Base-by-base conservation (phyloP, 2,113 vertebrate genomes). In the Atrichornis clamosus region DNA sequence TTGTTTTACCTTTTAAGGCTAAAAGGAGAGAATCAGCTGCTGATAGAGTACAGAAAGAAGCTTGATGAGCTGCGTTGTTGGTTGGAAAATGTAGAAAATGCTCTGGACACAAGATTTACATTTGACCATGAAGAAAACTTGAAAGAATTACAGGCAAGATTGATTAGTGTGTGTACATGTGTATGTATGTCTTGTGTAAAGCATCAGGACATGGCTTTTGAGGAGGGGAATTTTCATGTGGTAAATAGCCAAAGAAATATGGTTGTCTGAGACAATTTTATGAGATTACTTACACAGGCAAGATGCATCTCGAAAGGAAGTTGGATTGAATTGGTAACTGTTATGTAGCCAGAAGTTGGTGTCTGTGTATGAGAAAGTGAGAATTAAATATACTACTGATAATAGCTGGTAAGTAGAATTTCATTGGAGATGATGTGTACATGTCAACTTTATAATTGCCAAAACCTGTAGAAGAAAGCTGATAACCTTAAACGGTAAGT, bases 141-240 rank as follows among this genome's bases (percentile, higher is more conserved):
- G 33, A 97, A 87, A 92, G 98, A 99, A 87, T 96, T 99, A 67
- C 98, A 98, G 98, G 99, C 98, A 98, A 98, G 96, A 82, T 41
- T 3, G 3, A 74, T 77, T 27, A 42, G 30, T n/a, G 35, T 85
- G 3, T 53, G 15, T 35, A 15, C 33, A 19, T 15, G 1, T 28
- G 7, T 50, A 12, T 27, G 33, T 78, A 49, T n/a, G n/a, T n/a
- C n/a, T 68, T 39, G 21, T 72, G 39, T 22, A 53, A 74, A 70
- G 30, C 64, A 39, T 47, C 27, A 67, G 37, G 21, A 55, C 7
- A 0, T 44, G n/a, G 21, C 32, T 80, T 91, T 65, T 58, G 44
- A 11, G 17, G 11, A 65, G 23, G 17, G 26, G 7, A 84, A 7
- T 81, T 81, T 75, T 89, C 26, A 27, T 11, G 4, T 4, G 20